Evolutionary conservation across 2,113 vertebrate species (phyloP), one percentile per base, ranked within the genome.

Genomic region (Saccopteryx bilineata): DNA sequence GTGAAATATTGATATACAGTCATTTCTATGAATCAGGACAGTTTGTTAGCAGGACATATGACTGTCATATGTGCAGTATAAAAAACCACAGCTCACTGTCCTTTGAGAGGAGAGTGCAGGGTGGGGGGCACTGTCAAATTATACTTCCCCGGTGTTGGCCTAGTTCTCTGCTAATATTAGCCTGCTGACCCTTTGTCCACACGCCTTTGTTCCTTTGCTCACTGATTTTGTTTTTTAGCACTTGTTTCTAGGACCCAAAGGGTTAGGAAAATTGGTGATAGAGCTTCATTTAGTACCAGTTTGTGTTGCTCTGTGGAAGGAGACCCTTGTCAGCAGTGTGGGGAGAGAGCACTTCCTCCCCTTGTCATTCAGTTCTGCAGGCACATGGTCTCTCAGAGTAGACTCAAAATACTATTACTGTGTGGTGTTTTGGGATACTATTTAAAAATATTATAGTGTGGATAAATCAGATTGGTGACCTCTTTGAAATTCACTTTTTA

Each of bases 101-200:
- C 7, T 26, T 1, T 28, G 31, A 7, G 31, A 23, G n/a, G 76
- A 4, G 10, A 11, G 26, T 1, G n/a, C 26, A 5, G 31, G 48
- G 76, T 1, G 12, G 19, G 2, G n/a, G 18, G 33, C 26, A 5
- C 69, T 58, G 56, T 52, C 26, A 7, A 0, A 1, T 13, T 23
- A 1, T 0, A 33, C 33, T 28, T 31, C 61, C 11, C 10, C 28
- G 58, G 50, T 3, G 31, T 3, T 5, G 12, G 18, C 39, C 24
- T 11, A 5, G 66, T 14, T 71, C 74, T 65, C 48, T 7, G 78
- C 13, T 15, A 0, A 2, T 2, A 1, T 15, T 31, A 9, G 74
- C 65, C 75, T 48, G 58, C 65, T 26, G 61, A n/a, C 26, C 18
- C 52, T 78, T 12, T 33, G 69, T 21, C 14, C 60, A 5, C 9